These are phyloP conservation scores for Andrena fulva DNA, from an alignment of 2,888 invertebrate species.

Conservation along the genomic window DNA sequence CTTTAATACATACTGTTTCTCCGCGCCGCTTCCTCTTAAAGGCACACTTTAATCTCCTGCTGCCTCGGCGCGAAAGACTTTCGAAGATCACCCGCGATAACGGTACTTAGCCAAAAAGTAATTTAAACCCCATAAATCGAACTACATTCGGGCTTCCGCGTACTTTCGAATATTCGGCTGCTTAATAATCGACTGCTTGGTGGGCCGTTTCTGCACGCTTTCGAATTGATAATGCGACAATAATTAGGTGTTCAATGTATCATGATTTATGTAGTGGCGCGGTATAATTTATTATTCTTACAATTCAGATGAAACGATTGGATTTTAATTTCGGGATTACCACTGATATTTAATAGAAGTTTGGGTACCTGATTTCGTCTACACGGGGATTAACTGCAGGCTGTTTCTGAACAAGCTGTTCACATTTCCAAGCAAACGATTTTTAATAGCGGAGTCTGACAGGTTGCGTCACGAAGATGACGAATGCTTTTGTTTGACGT, in stretches of 20 bases:
- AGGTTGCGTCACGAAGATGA: not conserved
- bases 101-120: constrained; percentile 44
- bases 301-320: not conserved
- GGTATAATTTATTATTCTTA: too few species aligned
- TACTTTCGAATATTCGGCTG: constrained; percentile 49
- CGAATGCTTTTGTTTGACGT: not conserved
- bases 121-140: constrained; percentile 55
- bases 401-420: too few species aligned
- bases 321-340: not conserved
- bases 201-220: constrained; percentile 39
- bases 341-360: too few species aligned
- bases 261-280: not conserved
- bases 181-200: constrained; percentile 19
- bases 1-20: constrained; percentile 49
- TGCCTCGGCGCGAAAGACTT: constrained; percentile 1
- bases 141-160: constrained; percentile 30
- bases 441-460: not conserved
- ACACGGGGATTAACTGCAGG: too few species aligned
- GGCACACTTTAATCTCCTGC: constrained; percentile 20
- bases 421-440: not conserved
- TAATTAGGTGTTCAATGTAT: constrained; percentile 28
- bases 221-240: constrained; percentile 21
- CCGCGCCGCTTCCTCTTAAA: not conserved
- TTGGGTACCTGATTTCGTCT: too few species aligned
- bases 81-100: constrained; percentile 37